These are phyloP conservation scores for Carcinoscorpius rotundicauda DNA, from an alignment of 1,140 invertebrate species.

Conservation along the genomic window DNA sequence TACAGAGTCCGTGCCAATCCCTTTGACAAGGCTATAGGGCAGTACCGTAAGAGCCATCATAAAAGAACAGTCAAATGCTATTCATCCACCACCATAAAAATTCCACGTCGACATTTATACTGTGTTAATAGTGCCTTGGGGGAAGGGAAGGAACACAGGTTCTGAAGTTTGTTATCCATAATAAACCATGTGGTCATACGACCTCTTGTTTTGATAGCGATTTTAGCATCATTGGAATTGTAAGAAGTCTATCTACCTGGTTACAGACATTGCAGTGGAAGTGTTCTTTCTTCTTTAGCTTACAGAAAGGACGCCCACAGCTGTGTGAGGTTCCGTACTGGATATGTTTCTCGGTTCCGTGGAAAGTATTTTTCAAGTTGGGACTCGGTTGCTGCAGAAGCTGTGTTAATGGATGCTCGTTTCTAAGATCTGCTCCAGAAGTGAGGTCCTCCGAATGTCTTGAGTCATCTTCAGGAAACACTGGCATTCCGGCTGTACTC, in stretches of 20 bases:
- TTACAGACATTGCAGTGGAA: slow-evolving; percentile 79
- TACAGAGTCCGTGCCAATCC: no score
- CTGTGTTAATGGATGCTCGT: slow-evolving; percentile 25
- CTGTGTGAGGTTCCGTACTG: slow-evolving; percentile 45
- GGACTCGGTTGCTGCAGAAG: slow-evolving; percentile 31
- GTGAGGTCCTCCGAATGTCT: background rate
- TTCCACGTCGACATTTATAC: no score
- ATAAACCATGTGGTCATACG: no score
- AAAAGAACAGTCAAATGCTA: no score
- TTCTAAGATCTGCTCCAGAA: background rate
- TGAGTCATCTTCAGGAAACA: background rate
- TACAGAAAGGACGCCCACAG: slow-evolving; percentile 71
- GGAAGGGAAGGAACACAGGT: no score
- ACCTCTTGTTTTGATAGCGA: no score
- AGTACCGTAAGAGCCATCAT: no score
- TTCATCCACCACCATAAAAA: no score
- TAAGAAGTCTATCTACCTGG: slow-evolving; percentile 39
- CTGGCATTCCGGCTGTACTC: slow-evolving; percentile 16
- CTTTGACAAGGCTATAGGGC: no score
- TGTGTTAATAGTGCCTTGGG: no score
- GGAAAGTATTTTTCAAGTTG: slow-evolving; percentile 31
- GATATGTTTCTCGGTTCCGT: slow-evolving; percentile 18
- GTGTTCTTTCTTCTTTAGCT: slow-evolving; percentile 68
- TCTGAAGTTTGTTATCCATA: no score
- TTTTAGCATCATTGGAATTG: no score